Evolutionary conservation across 2,113 vertebrate genomes (phyloP).

Genomic region (chimpanzee (Pan troglodytes)): DNA sequence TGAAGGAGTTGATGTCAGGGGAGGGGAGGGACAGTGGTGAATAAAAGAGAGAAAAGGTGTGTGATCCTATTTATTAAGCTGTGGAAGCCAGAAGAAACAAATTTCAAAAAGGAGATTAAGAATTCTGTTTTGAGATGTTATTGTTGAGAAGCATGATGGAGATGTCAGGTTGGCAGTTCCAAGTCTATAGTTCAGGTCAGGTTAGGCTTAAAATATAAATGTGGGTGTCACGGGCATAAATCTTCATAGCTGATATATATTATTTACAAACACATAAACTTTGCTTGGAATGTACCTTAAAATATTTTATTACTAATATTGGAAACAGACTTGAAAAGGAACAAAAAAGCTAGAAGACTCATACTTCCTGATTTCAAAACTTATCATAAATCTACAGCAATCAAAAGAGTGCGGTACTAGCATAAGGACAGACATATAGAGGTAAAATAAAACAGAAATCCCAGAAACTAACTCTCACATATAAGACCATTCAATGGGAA

Average conservation of each 20-base stretch:
- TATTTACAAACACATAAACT: background rate
- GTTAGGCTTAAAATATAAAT: constrained; percentile 3
- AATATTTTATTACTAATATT: constrained; percentile 27
- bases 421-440: background rate
- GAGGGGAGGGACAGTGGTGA: background rate
- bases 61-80: background rate
- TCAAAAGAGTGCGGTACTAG: background rate
- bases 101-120: constrained; percentile 1
- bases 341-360: background rate
- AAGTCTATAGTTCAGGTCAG: background rate
- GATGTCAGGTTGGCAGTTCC: background rate
- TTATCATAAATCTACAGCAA: background rate
- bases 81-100: background rate
- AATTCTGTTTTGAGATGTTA: background rate
- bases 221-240: background rate
- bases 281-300: background rate
- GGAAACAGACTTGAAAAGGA: background rate
- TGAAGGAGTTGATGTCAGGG: background rate
- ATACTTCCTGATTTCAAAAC: background rate
- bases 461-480: background rate
- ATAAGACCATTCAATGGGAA: background rate
- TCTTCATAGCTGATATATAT: background rate
- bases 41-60: background rate
- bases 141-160: background rate
- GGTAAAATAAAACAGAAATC: background rate